Conservation (phyloP, 2,113 vertebrate genomes). For the Synodontis membranacea region DNA sequence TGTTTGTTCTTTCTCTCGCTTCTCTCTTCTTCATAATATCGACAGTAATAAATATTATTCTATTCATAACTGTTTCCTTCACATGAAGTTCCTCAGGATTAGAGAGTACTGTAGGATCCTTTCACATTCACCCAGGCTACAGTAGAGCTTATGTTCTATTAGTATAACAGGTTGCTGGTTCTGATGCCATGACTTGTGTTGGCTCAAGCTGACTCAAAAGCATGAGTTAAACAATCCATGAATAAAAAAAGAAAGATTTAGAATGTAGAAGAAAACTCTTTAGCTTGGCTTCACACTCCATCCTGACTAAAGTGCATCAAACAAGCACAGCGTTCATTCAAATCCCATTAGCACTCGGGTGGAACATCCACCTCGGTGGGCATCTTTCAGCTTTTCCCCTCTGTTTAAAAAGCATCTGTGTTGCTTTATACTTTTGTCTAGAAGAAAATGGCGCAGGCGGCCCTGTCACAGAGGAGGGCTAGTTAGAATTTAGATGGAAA, state of each 20-base stretch:
- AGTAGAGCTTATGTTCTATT: not conserved
- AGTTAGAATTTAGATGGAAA: conserved; percentile 21
- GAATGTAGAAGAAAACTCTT: not conserved
- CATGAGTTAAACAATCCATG: not conserved
- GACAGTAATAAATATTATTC: not conserved
- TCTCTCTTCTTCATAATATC: not conserved
- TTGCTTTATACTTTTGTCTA: conserved; percentile 18
- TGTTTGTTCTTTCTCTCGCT: not conserved
- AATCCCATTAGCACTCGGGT: conserved; percentile 26
- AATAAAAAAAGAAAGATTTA: not conserved
- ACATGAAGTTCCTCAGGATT: not conserved
- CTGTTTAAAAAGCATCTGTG: not conserved
- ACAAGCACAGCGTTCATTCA: not conserved
- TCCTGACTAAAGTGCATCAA: not conserved
- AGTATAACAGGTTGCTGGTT: not conserved
- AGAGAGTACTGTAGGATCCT: not conserved
- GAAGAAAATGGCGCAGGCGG: conserved; percentile 35
- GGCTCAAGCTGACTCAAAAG: not conserved
- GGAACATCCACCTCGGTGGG: not conserved
- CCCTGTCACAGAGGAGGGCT: conserved; percentile 16
- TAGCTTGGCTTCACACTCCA: not conserved
- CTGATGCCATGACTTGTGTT: not conserved
- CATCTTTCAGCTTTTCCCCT: not conserved
- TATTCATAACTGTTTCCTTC: not conserved
- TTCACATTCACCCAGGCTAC: not conserved